These are phyloP conservation scores for Theodoxus fluviatilis DNA, from an alignment of 2,888 invertebrate species.

Conservation along the genomic window DNA sequence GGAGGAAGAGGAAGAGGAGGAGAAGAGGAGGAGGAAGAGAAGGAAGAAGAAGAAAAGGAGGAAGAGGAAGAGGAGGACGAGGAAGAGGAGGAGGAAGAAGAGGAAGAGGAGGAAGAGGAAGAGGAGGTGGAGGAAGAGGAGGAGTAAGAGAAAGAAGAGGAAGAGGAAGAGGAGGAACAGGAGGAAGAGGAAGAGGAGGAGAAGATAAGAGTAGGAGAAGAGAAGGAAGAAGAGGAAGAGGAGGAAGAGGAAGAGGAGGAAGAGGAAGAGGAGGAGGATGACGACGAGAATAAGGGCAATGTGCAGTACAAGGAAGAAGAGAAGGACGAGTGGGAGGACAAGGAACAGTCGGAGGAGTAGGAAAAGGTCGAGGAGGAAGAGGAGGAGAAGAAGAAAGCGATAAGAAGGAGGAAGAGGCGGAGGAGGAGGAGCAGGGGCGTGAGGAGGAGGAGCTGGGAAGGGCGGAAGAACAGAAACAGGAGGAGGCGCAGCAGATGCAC, in stretches of 20 bases:
- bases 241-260: neutral
- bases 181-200: neutral
- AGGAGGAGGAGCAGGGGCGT: neutral
- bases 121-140: neutral
- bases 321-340: neutral
- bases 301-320: neutral
- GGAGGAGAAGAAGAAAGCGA: conserved; percentile 1
- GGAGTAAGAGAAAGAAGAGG: neutral
- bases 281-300: neutral
- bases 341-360: neutral
- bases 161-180: neutral
- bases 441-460: too few species aligned
- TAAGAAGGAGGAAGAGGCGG: neutral
- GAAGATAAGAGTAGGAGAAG: neutral
- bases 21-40: neutral
- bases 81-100: neutral
- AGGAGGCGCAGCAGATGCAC: neutral
- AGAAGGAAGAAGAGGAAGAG: neutral
- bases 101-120: neutral
- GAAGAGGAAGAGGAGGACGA: neutral
- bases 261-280: neutral
- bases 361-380: neutral
- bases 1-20: neutral
- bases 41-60: neutral
- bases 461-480: neutral